Evolutionary conservation across 2,888 invertebrate genomes (phyloP), one percentile per base, ranked within the genome.

Genomic region (Melikaiella ostensackeni): DNA sequence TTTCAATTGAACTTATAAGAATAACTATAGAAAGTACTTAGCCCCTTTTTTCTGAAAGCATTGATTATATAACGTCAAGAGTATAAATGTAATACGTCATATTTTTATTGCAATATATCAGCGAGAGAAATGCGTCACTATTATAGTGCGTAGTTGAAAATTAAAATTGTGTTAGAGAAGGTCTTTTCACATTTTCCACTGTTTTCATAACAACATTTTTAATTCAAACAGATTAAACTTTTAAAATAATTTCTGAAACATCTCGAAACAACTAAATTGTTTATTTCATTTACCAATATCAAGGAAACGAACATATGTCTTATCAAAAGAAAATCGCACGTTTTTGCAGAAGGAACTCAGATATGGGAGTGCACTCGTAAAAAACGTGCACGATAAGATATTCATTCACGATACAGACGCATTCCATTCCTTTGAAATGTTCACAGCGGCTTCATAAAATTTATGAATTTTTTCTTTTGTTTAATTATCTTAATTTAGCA

Each of bases 311-410:
- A 42, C 42, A 42, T 42, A 6, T 5, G 16, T n/a, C 50, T 50
- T 50, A 50, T 50, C n/a, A 16, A 50, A n/a, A 50, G 16, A 42
- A 50, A 50, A 50, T n/a, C 50, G 9, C n/a, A 50, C 8, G 16
- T 50, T 50, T 50, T 50, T 50, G 2, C n/a, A n/a, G n/a, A n/a
- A 50, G 7, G n/a, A n/a, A n/a, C 6, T 70, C 46, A 50, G 50
- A 70, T 19, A 66, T 50, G 50, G 30, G 30, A 70, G 66, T 19
- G 27, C 24, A 66, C 5, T 46, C 46, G 27, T 70, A 50, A 70
- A 70, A 70, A 66, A 16, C 46, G 30, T 50, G 27, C 19, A 70
- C 46, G 70, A 50, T 50, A 50, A 50, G 50, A 50, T 70, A 50
- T 50, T 70, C 2, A 42, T 50, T 70, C 2, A 42, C 38, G n/a